Conservation (phyloP, 1,140 invertebrate genomes). For the Polypedilum pembai region DNA sequence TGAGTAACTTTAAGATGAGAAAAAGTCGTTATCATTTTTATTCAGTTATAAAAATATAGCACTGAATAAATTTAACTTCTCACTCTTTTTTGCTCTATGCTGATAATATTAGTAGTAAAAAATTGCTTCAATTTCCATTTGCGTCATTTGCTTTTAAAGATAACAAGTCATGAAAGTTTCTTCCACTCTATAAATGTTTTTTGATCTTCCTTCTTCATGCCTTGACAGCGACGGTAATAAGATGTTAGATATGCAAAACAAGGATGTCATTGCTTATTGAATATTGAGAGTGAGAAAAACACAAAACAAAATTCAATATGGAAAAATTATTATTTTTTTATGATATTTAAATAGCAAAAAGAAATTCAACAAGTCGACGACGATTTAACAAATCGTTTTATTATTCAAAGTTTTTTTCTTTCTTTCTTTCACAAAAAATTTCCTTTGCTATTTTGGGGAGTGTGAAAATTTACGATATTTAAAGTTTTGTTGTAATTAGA, state of each 20-base stretch:
- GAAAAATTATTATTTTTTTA: slow-evolving; percentile 11
- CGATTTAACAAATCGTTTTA: slow-evolving; percentile 19
- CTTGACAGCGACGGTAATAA: background rate
- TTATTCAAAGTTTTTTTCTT: slow-evolving; percentile 22
- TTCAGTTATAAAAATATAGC: slow-evolving; percentile 14
- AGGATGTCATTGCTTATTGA: background rate
- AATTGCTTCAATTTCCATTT: slow-evolving; percentile 7
- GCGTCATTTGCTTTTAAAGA: background rate
- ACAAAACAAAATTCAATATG: background rate
- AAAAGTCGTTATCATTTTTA: slow-evolving; percentile 13
- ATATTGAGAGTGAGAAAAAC: background rate
- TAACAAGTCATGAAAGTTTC: slow-evolving; percentile 2
- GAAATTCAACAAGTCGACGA: slow-evolving; percentile 25
- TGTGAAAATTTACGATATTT: background rate
- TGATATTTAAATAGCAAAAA: background rate
- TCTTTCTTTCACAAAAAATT: background rate
- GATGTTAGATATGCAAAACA: background rate
- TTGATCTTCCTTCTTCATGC: background rate
- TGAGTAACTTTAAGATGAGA: background rate
- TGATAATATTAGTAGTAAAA: background rate
- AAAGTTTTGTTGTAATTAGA: slow-evolving; percentile 6
- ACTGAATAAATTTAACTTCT: background rate
- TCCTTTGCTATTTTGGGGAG: background rate
- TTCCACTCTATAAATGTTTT: background rate
- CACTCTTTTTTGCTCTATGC: background rate